These are phyloP conservation scores for Galerucella calmariensis DNA, from an alignment of 2,888 invertebrate genomes.

Conservation along the genomic window DNA sequence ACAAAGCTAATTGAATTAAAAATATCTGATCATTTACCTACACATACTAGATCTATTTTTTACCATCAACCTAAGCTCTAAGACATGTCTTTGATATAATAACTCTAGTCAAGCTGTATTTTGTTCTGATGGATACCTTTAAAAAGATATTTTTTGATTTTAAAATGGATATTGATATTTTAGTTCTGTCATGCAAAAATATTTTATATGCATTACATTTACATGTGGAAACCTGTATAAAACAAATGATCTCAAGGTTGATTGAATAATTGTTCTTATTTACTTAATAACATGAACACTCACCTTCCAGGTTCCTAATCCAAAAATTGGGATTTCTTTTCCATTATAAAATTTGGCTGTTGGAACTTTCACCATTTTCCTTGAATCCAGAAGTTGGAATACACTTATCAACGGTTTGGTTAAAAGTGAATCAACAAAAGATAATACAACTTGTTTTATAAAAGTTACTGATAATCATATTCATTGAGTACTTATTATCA, in stretches of 20 bases:
- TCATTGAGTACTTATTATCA: not conserved
- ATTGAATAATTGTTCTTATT: slow-evolving; percentile 1
- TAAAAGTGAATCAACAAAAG: slow-evolving; percentile 8
- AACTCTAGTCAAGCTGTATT: no score
- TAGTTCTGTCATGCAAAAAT: no score
- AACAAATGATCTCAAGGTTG: not conserved
- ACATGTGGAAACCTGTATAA: no score
- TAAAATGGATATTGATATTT: no score
- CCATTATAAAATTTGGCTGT: slow-evolving; percentile 69
- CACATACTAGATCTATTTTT: no score
- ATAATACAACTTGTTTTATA: not conserved
- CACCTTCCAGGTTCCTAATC: slow-evolving; percentile 77
- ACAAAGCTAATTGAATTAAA: no score
- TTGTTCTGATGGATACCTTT: no score
- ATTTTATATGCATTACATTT: no score
- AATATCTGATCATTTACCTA: no score
- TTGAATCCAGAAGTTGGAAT: not conserved
- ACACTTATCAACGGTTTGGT: not conserved
- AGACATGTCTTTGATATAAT: no score
- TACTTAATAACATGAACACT: slow-evolving; percentile 43
- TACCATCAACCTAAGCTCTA: no score
- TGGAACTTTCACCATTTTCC: slow-evolving; percentile 45
- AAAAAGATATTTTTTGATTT: no score
- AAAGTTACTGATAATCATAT: not conserved
- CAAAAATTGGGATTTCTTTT: slow-evolving; percentile 69